Evolutionary conservation across 2,888 invertebrate species (phyloP).

Genomic region (Entomobrya proxima): DNA sequence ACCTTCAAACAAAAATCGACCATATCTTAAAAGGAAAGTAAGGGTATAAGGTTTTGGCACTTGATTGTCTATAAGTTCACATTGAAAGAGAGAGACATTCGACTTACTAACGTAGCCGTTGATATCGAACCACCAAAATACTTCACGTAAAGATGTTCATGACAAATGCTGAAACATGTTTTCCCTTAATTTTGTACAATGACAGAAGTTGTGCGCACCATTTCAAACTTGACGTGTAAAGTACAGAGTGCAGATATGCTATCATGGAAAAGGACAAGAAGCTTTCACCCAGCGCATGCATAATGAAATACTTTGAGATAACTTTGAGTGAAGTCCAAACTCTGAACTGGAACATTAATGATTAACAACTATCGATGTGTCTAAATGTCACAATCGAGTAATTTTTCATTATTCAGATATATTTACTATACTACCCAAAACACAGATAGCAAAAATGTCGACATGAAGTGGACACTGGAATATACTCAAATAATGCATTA

Average conservation of each 20-base stretch:
- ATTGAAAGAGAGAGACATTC: no score
- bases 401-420: constrained; percentile 36
- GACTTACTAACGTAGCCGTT: no score
- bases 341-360: constrained; percentile 32
- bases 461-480: constrained; percentile 51
- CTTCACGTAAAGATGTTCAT: background rate
- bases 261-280: background rate
- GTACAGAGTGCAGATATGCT: background rate
- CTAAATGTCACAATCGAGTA: constrained; percentile 44
- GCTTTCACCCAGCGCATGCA: constrained; percentile 10
- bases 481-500: constrained; percentile 29
- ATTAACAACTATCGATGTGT: constrained; percentile 45
- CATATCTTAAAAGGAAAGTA: no score
- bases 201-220: background rate
- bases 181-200: background rate
- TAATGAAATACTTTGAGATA: background rate
- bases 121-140: no score
- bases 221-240: background rate
- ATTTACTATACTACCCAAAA: background rate
- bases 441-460: background rate
- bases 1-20: no score
- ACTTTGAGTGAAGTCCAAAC: constrained; percentile 26
- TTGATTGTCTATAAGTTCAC: no score
- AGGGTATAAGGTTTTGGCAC: no score
- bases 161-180: background rate